Evolutionary conservation across 2,888 invertebrate species (phyloP), one percentile per base, ranked within the genome.

Genomic region (Smittia aterrima): DNA sequence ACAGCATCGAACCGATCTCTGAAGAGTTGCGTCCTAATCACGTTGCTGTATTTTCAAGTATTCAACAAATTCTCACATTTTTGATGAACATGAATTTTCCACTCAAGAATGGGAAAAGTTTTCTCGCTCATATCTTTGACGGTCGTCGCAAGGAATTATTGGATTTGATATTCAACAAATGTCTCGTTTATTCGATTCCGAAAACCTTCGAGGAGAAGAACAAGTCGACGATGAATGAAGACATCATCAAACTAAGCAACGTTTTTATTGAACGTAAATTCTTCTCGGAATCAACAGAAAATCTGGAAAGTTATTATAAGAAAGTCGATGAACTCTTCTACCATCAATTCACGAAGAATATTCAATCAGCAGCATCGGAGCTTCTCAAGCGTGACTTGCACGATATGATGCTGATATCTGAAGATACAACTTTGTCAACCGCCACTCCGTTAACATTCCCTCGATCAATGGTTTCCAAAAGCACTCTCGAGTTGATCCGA

Each of bases 331-430:
- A 87, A 3, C 83, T 92, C 38, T 94, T 92, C 81, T 89, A 92
- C 38, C 88, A 90, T 79, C 92, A 91, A 78, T 89, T 91, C 72
- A 90, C 91, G 77, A 87, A 89, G 78, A 87, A 89, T 77, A 89
- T 92, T 76, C 81, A 92, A 74, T 86, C 87, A 74, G 85, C 84
- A 68, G 92, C 94, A 0, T 85, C 89, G 41, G 84, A 82, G 75
- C 88, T 95, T 64, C 92, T 95, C 88, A 86, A 88, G 73, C 90
- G 91, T 79, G 93, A 95, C 81, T 85, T 95, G 72, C 92, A 94
- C 80, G 87, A 89, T 76, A 89, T 90, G 78, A 86, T 88, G 79
- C 82, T 85, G 9, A 84, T 87, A 76, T 86, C 86, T 0, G 84
- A 86, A 1, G 85, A 85, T 74, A 27, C 40, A 1, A 74, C 74